These are phyloP conservation scores for Adineta ricciae DNA, from an alignment of 2,888 invertebrate genomes.

Conservation along the genomic window DNA sequence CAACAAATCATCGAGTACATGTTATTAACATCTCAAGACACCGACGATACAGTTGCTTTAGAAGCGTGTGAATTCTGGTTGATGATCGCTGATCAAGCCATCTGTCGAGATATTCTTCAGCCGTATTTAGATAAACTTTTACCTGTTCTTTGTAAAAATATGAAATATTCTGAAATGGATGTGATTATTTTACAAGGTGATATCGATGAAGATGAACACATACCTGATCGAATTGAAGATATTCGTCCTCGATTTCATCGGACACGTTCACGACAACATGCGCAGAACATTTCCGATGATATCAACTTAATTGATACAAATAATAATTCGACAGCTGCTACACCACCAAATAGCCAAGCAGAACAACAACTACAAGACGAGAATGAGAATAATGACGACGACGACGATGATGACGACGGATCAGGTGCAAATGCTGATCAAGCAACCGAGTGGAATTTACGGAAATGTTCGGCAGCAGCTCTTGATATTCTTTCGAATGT, in stretches of 20 bases:
- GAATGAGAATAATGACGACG: constrained; percentile 45
- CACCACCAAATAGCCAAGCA: constrained; percentile 36
- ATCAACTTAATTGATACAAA: neutral
- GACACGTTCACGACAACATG: neutral
- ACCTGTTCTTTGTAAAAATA: constrained; percentile 83
- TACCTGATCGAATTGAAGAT: constrained; percentile 84
- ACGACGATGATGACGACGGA: constrained; percentile 22
- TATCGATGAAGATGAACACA: constrained; percentile 89
- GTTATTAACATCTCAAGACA: constrained; percentile 77
- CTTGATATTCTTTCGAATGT: constrained; percentile 92
- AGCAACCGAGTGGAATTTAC: constrained; percentile 43
- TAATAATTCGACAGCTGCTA: neutral
- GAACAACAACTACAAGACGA: constrained; percentile 57
- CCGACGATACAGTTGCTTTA: constrained; percentile 83
- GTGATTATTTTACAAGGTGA: constrained; percentile 82
- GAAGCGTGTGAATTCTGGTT: constrained; percentile 91
- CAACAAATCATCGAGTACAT: constrained; percentile 95
- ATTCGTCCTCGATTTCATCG: constrained; percentile 85
- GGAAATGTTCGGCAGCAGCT: constrained; percentile 96
- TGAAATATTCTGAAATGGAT: constrained; percentile 96
- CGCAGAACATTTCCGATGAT: constrained; percentile 45
- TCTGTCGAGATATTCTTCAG: constrained; percentile 78
- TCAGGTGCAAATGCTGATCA: constrained; percentile 26
- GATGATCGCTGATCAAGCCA: constrained; percentile 44
- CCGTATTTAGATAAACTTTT: constrained; percentile 73